Evolutionary conservation across 1,140 invertebrate species (phyloP).

Genomic region (Formica selysi): DNA sequence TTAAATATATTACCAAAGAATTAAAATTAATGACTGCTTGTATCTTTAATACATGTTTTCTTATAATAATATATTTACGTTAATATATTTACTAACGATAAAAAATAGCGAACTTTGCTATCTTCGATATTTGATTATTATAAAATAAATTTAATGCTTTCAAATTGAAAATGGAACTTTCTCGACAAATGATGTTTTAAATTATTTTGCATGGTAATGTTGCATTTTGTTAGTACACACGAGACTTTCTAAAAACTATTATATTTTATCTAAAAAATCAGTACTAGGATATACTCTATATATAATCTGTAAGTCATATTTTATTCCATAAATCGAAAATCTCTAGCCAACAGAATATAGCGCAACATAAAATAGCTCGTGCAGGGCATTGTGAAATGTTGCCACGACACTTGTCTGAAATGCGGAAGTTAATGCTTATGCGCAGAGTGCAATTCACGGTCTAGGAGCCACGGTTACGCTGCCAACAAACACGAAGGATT

Average conservation of each 20-base stretch:
- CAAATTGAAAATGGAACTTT: background rate
- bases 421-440: conserved; percentile 52
- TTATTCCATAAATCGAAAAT: conserved; percentile 30
- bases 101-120: background rate
- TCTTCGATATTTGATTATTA: background rate
- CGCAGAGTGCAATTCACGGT: conserved; percentile 21
- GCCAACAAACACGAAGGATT: conserved; percentile 29
- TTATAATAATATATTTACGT: background rate
- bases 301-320: background rate
- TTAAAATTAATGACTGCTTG: background rate
- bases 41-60: background rate
- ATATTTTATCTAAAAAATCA: background rate
- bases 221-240: background rate
- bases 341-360: conserved; percentile 4
- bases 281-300: background rate
- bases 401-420: conserved; percentile 38
- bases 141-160: background rate
- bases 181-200: background rate
- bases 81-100: background rate
- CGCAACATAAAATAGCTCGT: conserved; percentile 24
- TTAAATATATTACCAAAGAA: background rate
- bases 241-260: background rate
- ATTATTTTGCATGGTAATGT: background rate
- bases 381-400: conserved; percentile 36
- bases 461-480: background rate